Conservation (phyloP, 2,113 vertebrate genomes). For the Corydoras sp. region DNA sequence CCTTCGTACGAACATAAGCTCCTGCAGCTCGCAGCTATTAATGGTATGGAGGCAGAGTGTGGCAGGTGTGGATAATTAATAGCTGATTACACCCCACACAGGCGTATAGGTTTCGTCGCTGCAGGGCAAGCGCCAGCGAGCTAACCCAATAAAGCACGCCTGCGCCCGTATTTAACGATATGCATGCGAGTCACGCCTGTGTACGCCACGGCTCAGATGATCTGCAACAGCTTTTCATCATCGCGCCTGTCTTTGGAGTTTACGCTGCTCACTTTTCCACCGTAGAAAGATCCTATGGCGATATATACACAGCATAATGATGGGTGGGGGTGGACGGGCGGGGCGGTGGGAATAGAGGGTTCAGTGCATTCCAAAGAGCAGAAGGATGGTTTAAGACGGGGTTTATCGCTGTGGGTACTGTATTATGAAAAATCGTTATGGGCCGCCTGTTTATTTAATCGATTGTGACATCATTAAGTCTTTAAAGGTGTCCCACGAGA, state of each 20-base stretch:
- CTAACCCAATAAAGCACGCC: constrained; percentile 14
- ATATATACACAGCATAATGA: too few relatives aligned
- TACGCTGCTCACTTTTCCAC: too few relatives aligned
- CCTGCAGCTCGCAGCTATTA: constrained; percentile 7
- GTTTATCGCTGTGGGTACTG: too few relatives aligned
- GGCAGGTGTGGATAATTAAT: constrained; percentile 34
- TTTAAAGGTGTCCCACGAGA: too few relatives aligned
- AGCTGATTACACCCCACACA: background rate
- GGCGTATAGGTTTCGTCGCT: constrained; percentile 4
- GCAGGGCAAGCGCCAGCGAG: background rate
- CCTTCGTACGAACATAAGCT: background rate
- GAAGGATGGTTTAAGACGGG: too few relatives aligned
- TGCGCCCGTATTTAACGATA: constrained; percentile 2
- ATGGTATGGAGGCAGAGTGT: constrained; percentile 10
- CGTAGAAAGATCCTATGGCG: too few relatives aligned
- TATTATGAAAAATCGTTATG: too few relatives aligned
- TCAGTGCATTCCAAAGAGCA: too few relatives aligned
- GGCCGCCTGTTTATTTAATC: too few relatives aligned
- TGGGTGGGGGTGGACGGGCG: too few relatives aligned
- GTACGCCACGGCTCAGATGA: background rate
- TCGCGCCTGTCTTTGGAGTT: constrained; percentile 2
- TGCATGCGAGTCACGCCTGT: constrained; percentile 1
- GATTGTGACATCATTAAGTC: too few relatives aligned
- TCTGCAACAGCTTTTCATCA: constrained; percentile 9
- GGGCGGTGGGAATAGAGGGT: too few relatives aligned